Evolutionary conservation across 2,888 invertebrate genomes (phyloP).

Genomic region (Meliscaeva auricollis): DNA sequence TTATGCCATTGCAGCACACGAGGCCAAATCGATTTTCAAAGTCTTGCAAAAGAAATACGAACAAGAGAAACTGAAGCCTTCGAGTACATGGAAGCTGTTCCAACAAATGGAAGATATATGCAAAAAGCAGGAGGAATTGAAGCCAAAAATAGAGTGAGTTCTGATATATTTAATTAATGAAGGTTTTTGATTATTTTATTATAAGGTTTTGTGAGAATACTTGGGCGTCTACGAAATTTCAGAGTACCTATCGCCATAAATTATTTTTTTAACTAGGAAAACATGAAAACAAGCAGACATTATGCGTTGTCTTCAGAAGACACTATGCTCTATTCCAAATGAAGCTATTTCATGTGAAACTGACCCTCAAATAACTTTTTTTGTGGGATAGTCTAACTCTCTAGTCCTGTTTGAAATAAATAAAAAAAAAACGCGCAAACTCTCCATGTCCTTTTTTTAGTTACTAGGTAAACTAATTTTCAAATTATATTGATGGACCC

Average conservation of each 20-base stretch:
- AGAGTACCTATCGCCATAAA: too few relatives aligned
- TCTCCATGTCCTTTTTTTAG: too few relatives aligned
- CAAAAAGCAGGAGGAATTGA: constrained; percentile 74
- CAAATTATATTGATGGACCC: too few relatives aligned
- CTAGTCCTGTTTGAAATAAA: background rate
- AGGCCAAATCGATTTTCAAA: constrained; percentile 83
- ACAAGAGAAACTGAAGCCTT: constrained; percentile 81
- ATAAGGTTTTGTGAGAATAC: background rate
- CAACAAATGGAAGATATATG: constrained; percentile 81
- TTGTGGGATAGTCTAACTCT: background rate
- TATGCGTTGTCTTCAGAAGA: too few relatives aligned
- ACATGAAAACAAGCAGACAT: too few relatives aligned
- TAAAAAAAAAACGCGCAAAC: background rate
- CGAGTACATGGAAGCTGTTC: constrained; percentile 82
- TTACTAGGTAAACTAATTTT: too few relatives aligned
- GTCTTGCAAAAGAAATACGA: constrained; percentile 83
- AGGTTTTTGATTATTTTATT: background rate
- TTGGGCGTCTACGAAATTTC: too few relatives aligned
- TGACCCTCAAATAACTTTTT: background rate
- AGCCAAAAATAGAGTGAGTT: constrained; percentile 80
- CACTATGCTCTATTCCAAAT: too few relatives aligned
- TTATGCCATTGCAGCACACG: constrained; percentile 79
- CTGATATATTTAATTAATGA: background rate
- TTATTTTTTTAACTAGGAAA: too few relatives aligned
- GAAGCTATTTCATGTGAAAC: background rate